phyloP scores from a whole-genome alignment of 2,113 vertebrate species.

The Vulpes vulpes region DNA sequence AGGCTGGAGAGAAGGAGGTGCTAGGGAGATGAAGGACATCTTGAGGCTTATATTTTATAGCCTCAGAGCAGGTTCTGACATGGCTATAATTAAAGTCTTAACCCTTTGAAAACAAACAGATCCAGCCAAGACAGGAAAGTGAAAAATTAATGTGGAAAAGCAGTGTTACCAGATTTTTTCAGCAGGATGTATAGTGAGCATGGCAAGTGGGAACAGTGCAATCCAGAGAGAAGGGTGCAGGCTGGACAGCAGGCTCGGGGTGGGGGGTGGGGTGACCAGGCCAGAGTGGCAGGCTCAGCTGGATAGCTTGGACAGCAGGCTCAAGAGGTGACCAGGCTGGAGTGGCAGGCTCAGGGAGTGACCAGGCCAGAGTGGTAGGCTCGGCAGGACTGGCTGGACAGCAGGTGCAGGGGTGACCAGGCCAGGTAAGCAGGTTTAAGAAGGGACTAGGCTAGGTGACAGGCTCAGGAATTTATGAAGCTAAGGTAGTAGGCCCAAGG shows the following conservation, averaged over 20 bases:
- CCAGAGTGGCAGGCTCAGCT: neutral
- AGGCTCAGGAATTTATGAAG: neutral
- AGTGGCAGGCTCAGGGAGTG: no score
- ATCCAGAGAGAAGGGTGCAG: neutral
- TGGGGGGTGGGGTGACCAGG: neutral
- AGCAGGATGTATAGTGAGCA: neutral
- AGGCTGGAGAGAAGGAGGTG: neutral
- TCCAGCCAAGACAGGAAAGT: neutral
- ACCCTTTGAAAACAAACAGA: neutral
- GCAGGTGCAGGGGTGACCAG: neutral
- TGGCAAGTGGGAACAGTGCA: neutral
- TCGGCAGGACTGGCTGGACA: neutral
- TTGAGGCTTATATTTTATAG: conserved; percentile 27
- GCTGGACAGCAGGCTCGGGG: neutral
- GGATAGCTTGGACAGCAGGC: neutral
- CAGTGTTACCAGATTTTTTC: neutral
- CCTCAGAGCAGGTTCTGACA: neutral
- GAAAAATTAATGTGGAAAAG: neutral
- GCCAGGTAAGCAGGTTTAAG: neutral
- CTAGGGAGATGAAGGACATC: neutral
- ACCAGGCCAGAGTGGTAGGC: neutral
- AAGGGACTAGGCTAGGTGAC: neutral
- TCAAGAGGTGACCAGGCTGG: neutral
- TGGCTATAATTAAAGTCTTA: neutral
- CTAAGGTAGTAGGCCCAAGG: neutral